Evolutionary conservation across 30 jellyfish, hydroid and myxozoan species (phyloP).

Genomic region (Hydractinia echinata): DNA sequence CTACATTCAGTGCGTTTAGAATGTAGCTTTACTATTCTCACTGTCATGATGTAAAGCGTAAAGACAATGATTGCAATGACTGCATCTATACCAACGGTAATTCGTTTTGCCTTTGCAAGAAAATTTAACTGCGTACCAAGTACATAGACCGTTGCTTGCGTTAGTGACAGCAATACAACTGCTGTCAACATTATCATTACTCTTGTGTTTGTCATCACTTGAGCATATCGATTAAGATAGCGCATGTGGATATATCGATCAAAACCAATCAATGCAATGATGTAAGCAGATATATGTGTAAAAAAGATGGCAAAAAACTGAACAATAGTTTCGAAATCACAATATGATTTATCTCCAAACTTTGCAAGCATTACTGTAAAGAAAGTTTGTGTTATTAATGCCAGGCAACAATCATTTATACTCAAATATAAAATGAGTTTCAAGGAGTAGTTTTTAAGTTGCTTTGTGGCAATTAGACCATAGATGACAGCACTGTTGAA

Average conservation of each 20-base stretch:
- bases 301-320: conserved; percentile 22
- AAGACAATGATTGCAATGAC: background rate
- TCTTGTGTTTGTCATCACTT: conserved; percentile 3
- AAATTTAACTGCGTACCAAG: conserved; percentile 8
- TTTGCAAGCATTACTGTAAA: conserved; percentile 7
- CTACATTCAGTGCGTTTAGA: background rate
- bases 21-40: background rate
- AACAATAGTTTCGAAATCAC: background rate
- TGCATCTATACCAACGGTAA: background rate
- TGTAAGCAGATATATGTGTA: conserved; percentile 9
- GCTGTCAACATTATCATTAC: background rate
- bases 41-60: background rate
- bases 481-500: conserved; percentile 7
- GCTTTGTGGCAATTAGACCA: background rate
- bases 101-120: background rate
- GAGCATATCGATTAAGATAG: background rate
- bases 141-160: conserved; percentile 17
- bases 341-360: background rate
- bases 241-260: conserved; percentile 7
- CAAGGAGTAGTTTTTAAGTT: background rate
- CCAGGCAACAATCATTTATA: conserved; percentile 13
- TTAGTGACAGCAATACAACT: background rate
- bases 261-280: conserved; percentile 20
- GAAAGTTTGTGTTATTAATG: background rate
- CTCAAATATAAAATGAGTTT: conserved; percentile 15